Evolutionary conservation across 2,797 vertebrate genomes (phyloP).

Genomic region (Sebastes minor): DNA sequence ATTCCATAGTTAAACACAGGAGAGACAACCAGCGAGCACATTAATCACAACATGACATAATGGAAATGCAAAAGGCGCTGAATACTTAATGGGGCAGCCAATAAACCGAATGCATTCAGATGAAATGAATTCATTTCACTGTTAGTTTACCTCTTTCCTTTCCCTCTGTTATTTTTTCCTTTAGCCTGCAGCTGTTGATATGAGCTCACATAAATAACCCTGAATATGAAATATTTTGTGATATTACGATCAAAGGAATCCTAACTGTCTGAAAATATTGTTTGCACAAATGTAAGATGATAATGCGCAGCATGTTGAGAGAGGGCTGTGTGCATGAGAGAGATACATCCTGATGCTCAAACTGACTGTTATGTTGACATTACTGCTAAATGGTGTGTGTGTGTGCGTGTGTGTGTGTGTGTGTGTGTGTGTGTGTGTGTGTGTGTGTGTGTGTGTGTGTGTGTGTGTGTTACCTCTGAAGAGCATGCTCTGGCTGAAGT

Average conservation of each 20-base stretch:
- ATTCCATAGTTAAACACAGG: background rate
- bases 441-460: background rate
- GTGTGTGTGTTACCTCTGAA: slow-evolving; percentile 87
- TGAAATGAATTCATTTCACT: background rate
- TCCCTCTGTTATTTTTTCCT: background rate
- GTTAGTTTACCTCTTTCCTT: background rate
- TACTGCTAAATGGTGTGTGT: background rate
- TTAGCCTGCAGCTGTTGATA: slow-evolving; percentile 19
- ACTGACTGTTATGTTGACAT: background rate
- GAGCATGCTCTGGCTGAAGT: slow-evolving; percentile 99
- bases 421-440: background rate
- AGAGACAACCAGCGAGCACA: background rate
- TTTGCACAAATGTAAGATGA: background rate
- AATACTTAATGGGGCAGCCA: background rate
- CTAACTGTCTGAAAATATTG: background rate
- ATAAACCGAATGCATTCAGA: background rate
- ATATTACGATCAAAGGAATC: background rate
- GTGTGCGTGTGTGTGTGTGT: background rate
- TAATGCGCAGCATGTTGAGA: background rate
- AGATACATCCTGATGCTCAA: background rate
- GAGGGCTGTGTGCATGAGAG: background rate
- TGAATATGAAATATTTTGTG: slow-evolving; percentile 1
- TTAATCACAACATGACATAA: slow-evolving; percentile 3
- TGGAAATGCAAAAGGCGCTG: background rate
- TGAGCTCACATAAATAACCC: slow-evolving; percentile 8